phyloP scores from a whole-genome alignment of 2,113 vertebrate species.

The Brachypodius melanocephalos region DNA sequence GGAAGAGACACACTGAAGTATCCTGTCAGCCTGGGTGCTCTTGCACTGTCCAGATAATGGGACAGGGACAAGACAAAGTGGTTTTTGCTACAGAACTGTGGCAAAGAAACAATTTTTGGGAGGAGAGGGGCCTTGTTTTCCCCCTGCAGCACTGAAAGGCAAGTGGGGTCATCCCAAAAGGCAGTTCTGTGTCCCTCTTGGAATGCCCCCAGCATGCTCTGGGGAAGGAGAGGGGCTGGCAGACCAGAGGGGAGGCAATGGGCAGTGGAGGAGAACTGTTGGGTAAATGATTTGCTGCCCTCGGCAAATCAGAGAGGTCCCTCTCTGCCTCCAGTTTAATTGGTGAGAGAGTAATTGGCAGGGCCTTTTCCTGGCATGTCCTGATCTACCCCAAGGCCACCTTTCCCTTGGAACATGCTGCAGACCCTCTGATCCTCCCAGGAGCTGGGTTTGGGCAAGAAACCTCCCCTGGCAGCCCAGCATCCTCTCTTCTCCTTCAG shows the following conservation, averaged over 20 bases:
- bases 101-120: neutral
- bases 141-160: neutral
- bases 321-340: slow-evolving; percentile 3
- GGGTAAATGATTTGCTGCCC: slow-evolving; percentile 8
- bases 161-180: neutral
- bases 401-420: neutral
- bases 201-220: neutral
- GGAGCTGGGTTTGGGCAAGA: neutral
- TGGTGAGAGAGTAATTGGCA: neutral
- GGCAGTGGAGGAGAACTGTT: neutral
- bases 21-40: neutral
- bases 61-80: neutral
- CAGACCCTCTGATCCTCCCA: neutral
- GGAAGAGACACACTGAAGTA: rapidly evolving
- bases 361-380: neutral
- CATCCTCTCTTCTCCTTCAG: neutral
- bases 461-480: neutral
- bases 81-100: rapidly evolving
- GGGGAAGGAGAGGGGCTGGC: neutral
- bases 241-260: neutral
- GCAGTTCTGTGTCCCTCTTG: neutral
- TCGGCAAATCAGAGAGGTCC: rapidly evolving
- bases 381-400: neutral
- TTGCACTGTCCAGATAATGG: neutral
- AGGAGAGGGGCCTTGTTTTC: rapidly evolving